Percentiles rank a stretch among this genome's conserved stretches.
Evolutionary conservation across 2,888 invertebrate genomes (phyloP).

Genomic region (Drosophila lutescens): DNA sequence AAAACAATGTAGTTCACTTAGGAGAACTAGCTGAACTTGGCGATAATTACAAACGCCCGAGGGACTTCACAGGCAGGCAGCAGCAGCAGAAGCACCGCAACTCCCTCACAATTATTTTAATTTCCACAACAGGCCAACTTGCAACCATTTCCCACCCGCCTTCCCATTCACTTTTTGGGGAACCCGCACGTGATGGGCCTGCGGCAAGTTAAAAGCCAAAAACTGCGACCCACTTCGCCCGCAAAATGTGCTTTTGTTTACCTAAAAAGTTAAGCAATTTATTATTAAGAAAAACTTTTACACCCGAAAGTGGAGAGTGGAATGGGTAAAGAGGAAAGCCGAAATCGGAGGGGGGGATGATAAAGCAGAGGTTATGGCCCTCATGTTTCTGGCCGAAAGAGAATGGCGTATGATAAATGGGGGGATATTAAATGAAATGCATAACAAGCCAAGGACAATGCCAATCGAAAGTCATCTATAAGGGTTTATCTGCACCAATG

Average conservation of each 20-base stretch:
- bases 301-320: conserved; percentile 18
- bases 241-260: conserved; percentile 66
- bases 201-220: conserved; percentile 52
- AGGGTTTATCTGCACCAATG: too few species aligned
- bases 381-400: conserved; percentile 18
- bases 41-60: conserved; percentile 37
- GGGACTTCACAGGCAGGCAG: background rate
- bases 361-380: conserved; percentile 28
- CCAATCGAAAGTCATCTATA: background rate
- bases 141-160: conserved; percentile 18
- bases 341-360: conserved; percentile 3
- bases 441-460: conserved; percentile 18
- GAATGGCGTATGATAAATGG: conserved; percentile 28
- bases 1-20: conserved; percentile 10
- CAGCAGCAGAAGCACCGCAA: conserved; percentile 14
- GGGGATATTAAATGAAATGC: conserved; percentile 24
- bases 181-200: conserved; percentile 54
- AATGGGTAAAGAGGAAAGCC: background rate
- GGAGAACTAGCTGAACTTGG: conserved; percentile 29
- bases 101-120: conserved; percentile 53
- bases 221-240: conserved; percentile 21
- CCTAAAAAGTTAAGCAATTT: conserved; percentile 76
- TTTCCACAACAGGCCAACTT: conserved; percentile 54
- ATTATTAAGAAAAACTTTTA: conserved; percentile 76
- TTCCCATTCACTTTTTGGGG: conserved; percentile 1